These are phyloP conservation scores for Caenorhabditis zanzibari DNA, from an alignment of 2,888 invertebrate species.

Conservation along the genomic window DNA sequence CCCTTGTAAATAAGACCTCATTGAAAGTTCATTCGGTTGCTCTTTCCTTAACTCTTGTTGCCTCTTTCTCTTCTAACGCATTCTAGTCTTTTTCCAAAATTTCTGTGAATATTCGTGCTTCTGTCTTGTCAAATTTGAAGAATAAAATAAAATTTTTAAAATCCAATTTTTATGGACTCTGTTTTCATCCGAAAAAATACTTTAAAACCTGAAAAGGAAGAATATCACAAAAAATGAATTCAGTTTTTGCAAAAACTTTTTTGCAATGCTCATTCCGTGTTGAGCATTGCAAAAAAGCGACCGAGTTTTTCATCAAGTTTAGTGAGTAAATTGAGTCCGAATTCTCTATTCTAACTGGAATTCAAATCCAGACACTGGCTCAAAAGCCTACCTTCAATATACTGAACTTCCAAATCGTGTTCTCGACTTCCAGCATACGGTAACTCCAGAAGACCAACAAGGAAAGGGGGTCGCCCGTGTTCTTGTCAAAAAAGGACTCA, in stretches of 20 bases:
- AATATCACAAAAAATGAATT: constrained; percentile 35
- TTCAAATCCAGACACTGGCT: constrained; percentile 64
- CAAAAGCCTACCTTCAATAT: constrained; percentile 83
- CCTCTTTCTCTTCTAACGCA: constrained; percentile 36
- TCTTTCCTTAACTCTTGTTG: constrained; percentile 30
- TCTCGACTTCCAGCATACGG: constrained; percentile 84
- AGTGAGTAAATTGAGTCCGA: constrained; percentile 53
- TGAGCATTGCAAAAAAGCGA: constrained; percentile 73
- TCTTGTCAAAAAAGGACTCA: constrained; percentile 87
- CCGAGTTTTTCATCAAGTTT: constrained; percentile 77
- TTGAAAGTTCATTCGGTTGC: constrained; percentile 11
- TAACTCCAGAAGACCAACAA: constrained; percentile 83
- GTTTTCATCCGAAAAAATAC: constrained; percentile 10
- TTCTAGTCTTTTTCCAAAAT: constrained; percentile 43
- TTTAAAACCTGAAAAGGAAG: neutral
- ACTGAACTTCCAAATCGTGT: constrained; percentile 76
- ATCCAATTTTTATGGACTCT: neutral
- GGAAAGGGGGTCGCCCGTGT: constrained; percentile 84
- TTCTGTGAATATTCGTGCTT: constrained; percentile 62
- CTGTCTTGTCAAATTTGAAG: constrained; percentile 39
- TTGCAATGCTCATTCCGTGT: constrained; percentile 64
- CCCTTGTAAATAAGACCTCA: constrained; percentile 30
- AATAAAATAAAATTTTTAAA: constrained; percentile 13
- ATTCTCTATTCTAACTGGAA: neutral
- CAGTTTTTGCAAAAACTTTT: no score